Conservation (phyloP, 1,140 invertebrate species). For the Drosophila fuyamai region DNA sequence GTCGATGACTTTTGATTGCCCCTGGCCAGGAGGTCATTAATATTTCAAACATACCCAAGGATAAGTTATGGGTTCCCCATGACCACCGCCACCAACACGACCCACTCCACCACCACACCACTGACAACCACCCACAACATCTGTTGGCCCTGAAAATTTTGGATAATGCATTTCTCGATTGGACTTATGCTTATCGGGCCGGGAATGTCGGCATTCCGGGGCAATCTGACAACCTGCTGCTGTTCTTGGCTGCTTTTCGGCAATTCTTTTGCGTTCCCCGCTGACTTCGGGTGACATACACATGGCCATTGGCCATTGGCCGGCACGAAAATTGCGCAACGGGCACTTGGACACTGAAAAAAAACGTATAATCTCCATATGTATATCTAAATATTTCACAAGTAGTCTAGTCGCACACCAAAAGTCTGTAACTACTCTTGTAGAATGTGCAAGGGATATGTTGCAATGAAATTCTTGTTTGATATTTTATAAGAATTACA, state of each 20-base stretch:
- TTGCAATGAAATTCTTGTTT: too few species aligned
- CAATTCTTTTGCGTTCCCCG: constrained; percentile 26
- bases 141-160: constrained; percentile 47
- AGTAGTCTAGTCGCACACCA: too few species aligned
- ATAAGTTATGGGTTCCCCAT: constrained; percentile 74
- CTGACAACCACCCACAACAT: constrained; percentile 15
- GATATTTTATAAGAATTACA: too few species aligned
- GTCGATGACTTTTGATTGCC: constrained; percentile 57
- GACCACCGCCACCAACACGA: constrained; percentile 1
- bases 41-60: constrained; percentile 74
- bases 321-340: constrained; percentile 67
- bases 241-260: constrained; percentile 33
- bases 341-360: constrained; percentile 14
- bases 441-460: too few species aligned
- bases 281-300: constrained; percentile 48
- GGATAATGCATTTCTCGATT: constrained; percentile 39
- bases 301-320: constrained; percentile 42
- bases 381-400: too few species aligned
- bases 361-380: background rate
- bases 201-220: constrained; percentile 61
- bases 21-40: constrained; percentile 67
- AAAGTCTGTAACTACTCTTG: too few species aligned
- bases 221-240: constrained; percentile 52
- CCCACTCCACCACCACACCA: background rate
- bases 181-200: constrained; percentile 32